Evolutionary conservation across 1,140 invertebrate genomes (phyloP).

Genomic region (Cheumatopsyche charites): DNA sequence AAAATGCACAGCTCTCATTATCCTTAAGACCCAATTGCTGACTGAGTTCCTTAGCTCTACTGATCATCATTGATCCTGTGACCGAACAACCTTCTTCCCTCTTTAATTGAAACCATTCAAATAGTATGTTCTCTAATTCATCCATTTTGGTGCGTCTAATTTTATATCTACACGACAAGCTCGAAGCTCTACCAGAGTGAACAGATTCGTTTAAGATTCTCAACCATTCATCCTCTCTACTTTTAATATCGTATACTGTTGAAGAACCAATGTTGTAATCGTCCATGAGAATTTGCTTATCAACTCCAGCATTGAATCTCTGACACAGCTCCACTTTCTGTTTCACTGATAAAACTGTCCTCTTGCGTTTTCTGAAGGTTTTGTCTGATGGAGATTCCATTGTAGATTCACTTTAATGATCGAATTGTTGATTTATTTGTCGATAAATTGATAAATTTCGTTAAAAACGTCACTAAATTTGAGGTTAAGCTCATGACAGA

Average conservation of each 20-base stretch:
- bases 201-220: neutral
- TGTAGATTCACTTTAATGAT: neutral
- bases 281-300: constrained; percentile 6
- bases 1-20: constrained; percentile 14
- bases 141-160: constrained; percentile 11
- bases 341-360: neutral
- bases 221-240: constrained; percentile 7
- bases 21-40: constrained; percentile 12
- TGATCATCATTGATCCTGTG: constrained; percentile 20
- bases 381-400: neutral
- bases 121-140: constrained; percentile 4
- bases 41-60: constrained; percentile 16
- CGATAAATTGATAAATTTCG: neutral
- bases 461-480: neutral
- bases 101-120: constrained; percentile 13
- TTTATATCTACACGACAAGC: neutral
- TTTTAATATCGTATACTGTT: constrained; percentile 19
- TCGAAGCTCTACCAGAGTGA: no score
- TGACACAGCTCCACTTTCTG: constrained; percentile 20
- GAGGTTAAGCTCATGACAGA: constrained; percentile 7
- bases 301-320: constrained; percentile 5
- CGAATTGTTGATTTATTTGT: neutral
- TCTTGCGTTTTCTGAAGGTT: constrained; percentile 5
- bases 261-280: constrained; percentile 26
- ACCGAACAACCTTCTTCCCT: neutral